Evolutionary conservation across 2,797 vertebrate genomes (phyloP).

Genomic region (Phrynocephalus guinanensis): DNA sequence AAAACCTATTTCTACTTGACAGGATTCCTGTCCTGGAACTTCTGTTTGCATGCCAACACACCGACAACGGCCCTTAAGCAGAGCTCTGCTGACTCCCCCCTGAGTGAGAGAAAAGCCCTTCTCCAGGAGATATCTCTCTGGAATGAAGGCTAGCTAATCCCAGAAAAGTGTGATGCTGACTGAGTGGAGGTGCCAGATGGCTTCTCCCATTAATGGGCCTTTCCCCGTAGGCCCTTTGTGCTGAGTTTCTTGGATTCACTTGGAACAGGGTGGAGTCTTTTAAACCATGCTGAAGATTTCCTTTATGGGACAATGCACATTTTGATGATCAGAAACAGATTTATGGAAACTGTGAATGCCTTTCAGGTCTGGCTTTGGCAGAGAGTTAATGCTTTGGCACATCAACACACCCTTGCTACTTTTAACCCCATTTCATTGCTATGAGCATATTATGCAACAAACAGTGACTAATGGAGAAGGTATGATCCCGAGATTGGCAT

Average conservation of each 20-base stretch:
- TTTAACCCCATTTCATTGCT: background rate
- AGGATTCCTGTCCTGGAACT: constrained; percentile 22
- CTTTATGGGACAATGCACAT: background rate
- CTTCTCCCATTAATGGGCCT: background rate
- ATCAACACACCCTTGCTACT: background rate
- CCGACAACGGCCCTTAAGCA: constrained; percentile 5
- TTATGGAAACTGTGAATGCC: constrained; percentile 5
- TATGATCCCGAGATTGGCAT: constrained; percentile 8
- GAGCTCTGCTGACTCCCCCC: constrained; percentile 2
- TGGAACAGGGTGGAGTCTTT: constrained; percentile 7
- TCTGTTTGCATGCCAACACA: constrained; percentile 61
- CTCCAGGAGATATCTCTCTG: constrained; percentile 50
- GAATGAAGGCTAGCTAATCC: constrained; percentile 33
- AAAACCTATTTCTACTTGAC: constrained; percentile 63
- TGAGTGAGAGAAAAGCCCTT: constrained; percentile 45
- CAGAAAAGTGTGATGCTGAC: constrained; percentile 11
- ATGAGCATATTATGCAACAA: constrained; percentile 8
- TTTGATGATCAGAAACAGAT: constrained; percentile 22
- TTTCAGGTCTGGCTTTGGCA: background rate
- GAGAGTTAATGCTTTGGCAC: constrained; percentile 22
- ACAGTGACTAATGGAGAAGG: background rate
- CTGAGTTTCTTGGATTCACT: fast-evolving
- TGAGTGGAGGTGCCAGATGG: constrained; percentile 31
- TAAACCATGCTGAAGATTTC: fast-evolving
- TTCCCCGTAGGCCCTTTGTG: background rate